Conservation (phyloP, 1,140 invertebrate genomes). For the Aphaenogaster rudis region DNA sequence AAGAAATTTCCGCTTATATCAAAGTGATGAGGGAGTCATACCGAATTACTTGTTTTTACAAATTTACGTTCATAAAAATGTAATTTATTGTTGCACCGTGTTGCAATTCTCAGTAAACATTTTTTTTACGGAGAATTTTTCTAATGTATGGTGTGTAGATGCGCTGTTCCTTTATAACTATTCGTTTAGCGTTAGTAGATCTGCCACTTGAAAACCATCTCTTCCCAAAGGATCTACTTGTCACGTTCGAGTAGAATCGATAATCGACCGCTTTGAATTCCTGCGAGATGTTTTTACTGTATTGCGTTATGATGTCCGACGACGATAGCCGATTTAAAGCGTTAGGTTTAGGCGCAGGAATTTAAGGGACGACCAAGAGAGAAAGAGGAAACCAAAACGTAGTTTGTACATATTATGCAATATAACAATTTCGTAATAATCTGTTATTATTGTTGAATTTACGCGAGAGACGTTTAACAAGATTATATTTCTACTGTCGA, state of each 20-base stretch:
- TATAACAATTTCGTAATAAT: slow-evolving; percentile 82
- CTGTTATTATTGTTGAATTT: slow-evolving; percentile 85
- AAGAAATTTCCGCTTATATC: slow-evolving; percentile 38
- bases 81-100: slow-evolving; percentile 49
- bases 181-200: slow-evolving; percentile 46
- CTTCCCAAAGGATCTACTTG: slow-evolving; percentile 58
- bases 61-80: slow-evolving; percentile 54
- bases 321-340: slow-evolving; percentile 45
- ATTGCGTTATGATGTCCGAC: slow-evolving; percentile 26
- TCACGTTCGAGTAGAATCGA: slow-evolving; percentile 40
- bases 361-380: slow-evolving; percentile 49
- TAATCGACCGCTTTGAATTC: slow-evolving; percentile 44
- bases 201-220: slow-evolving; percentile 33
- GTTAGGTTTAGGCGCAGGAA: slow-evolving; percentile 41
- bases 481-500: slow-evolving; percentile 84
- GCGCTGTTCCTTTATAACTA: slow-evolving; percentile 47
- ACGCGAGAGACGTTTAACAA: slow-evolving; percentile 83
- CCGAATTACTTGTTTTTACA: slow-evolving; percentile 53
- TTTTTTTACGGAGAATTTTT: slow-evolving; percentile 45
- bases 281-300: slow-evolving; percentile 49
- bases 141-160: slow-evolving; percentile 33
- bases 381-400: slow-evolving; percentile 81
- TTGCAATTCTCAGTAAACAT: slow-evolving; percentile 40
- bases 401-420: slow-evolving; percentile 81
- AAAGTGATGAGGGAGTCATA: slow-evolving; percentile 41